Base-by-base conservation (phyloP, 2,888 invertebrate species). In the Lepidocyrtinus sp. region DNA sequence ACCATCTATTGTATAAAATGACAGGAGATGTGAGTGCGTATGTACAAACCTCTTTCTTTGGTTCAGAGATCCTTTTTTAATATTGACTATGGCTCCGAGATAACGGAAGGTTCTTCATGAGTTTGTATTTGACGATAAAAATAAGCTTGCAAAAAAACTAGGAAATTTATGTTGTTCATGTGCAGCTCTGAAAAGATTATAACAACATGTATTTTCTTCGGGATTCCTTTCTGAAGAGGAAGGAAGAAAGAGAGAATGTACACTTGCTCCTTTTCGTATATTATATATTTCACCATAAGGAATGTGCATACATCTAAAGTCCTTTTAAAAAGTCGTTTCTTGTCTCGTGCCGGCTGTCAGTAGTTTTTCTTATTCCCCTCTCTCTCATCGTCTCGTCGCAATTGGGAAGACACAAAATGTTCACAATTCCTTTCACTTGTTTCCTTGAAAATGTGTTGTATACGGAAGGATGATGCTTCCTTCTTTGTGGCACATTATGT, bases 341-440 rank as follows among this genome's bases (percentile, higher is more conserved):
- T 78, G 81, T 81, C 81, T 81, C 81, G 77, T 81, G 81, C 76
- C 81, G 76, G 81, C 81, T 81, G 81, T 77, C 76, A 72, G 70
- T 69, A 77, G 70, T 81, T 69, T 73, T 77, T 76, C 68, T 80
- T 80, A 69, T 68, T 76, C 69, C 64, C 59, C 61, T 81, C n/a
- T 36, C 36, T 36, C 36, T 36, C 36, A 36, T 36, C 36, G 36
- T n/a, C 36, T 36, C 12, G 36, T 12, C 46, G 67, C 77, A 77
- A 77, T 81, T 77, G 76, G 76, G 76, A 81, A 77, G 69, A 12
- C 36, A n/a, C 36, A 61, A 69, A 76, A 64, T 63, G 71, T 65
- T 70, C 76, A 36, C 59, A 46, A 61, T 67, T 45, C 36, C 46
- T 75, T 69, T 70, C 64, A 24, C 45, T 75, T 63, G 25, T 27